Evolutionary conservation across 2,113 vertebrate species (phyloP), one percentile per base, ranked within the genome.

Genomic region (Periophthalmus modestus): DNA sequence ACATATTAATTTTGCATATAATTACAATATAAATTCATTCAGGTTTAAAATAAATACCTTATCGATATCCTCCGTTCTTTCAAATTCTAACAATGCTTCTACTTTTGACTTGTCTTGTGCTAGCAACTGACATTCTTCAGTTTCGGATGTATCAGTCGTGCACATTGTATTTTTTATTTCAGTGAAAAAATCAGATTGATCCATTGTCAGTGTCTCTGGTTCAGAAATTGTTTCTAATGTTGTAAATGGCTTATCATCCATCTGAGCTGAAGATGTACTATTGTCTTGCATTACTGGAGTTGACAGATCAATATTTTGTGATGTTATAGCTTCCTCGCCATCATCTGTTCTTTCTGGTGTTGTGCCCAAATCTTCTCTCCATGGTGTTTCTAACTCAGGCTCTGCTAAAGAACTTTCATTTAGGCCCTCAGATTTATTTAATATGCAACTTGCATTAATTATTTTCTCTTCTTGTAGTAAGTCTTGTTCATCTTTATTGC

Each of bases 41-140:
- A 66, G 58, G 43, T 36, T 11, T 9, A 52, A 58, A 72, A 74
- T 9, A 24, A 62, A 54, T 88, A 91, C 91, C 87, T 71, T 46
- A 72, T 81, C 47, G 9, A 67, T 70, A 75, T 23, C 58, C 39
- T n/a, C 78, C 43, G 19, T 34, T 54, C 5, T 3, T 7, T 48
- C 68, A n/a, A 28, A 55, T 1, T 14, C 70, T 23, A 18, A 19
- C 19, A 50, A n/a, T 19, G 36, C 21, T 10, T 74, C 72, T 10
- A 2, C 19, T 24, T 68, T 58, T 24, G 68, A 43, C 78, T 57
- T n/a, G 9, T 80, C 65, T 52, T 52, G 36, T 4, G 43, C 66
- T 13, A 55, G 46, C 4, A 66, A n/a, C 23, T 68, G 39, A 19
- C 0, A 15, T 19, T n/a, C 46, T 46, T 43, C 79, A 5, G 9